Base-by-base conservation (phyloP, 2,113 vertebrate species). In the Rhinolophus sinicus region DNA sequence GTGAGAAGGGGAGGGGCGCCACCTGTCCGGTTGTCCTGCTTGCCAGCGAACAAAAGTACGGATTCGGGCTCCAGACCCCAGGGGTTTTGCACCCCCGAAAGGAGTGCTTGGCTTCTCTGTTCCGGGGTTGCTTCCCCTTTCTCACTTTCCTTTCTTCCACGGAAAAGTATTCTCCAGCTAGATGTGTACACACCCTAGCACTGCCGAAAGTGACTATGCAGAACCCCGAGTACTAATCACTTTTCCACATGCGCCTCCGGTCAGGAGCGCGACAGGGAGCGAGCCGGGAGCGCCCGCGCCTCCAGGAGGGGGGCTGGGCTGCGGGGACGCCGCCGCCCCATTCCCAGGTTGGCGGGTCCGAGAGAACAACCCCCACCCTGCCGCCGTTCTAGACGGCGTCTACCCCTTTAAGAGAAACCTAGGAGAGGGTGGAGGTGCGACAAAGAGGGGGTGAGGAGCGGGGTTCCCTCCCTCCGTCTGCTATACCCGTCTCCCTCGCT, bases 191-290 rank as follows among this genome's bases (percentile, higher is more conserved):
- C 95, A 93, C 92, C 58, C 94, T 90, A 67, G 95, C 82, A 54
- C 84, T 6, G 97, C 94, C 65, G 93, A 97, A 98, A 96, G 97
- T 96, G 96, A 95, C 97, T 97, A 96, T 93, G 95, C 97, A 97
- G 96, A 98, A 94, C 90, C 90, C 47, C 40, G 93, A 90, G 60
- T 6, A 73, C 77, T 97, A 95, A 98, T 98, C 92, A 52, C 95
- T 98, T 98, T 98, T 97, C 97, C 97, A 98, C 96, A 97, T 97
- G 97, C 82, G 62, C 88, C 94, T 95, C 84, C 58, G 54, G 62
- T 72, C 90, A 33, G 81, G 95, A 90, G 90, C 96, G 95, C 96
- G 90, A 96, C 97, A 38, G 65, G 84, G 95, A 87, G 64, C 84
- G 22, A 90, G 90, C 84, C 80, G 64, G 62, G 95, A 93, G 76